These are phyloP conservation scores for Numenius arquata DNA, from an alignment of 2,113 vertebrate species.

Conservation along the genomic window DNA sequence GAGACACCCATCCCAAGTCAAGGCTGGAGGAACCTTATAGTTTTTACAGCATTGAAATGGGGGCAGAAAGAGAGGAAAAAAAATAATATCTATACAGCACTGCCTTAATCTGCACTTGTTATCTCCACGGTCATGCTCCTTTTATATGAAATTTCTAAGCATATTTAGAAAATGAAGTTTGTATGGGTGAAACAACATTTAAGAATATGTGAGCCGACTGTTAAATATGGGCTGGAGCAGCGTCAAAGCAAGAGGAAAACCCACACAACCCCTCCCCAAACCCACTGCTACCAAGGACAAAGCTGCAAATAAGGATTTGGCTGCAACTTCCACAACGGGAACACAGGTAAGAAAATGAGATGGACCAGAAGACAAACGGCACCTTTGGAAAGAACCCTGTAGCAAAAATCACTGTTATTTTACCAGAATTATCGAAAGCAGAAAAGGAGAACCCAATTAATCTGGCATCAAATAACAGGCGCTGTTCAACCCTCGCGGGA, in stretches of 20 bases:
- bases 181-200: background rate
- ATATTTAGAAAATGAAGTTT: background rate
- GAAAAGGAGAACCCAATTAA: background rate
- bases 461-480: background rate
- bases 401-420: background rate
- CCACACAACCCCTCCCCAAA: background rate
- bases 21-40: background rate
- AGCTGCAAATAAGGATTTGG: background rate
- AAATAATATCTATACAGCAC: accelerated
- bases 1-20: background rate
- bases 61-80: background rate
- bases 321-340: background rate
- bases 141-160: background rate
- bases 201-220: background rate
- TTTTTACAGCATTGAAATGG: background rate
- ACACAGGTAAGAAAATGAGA: background rate
- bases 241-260: background rate
- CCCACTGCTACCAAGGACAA: background rate
- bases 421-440: background rate
- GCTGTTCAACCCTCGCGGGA: background rate
- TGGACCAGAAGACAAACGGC: accelerated
- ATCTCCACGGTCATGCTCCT: background rate
- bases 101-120: background rate
- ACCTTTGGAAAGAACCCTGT: background rate
- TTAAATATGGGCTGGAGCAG: background rate